phyloP scores from a whole-genome alignment of 2,797 vertebrate genomes.

The Enteromius anoplus region DNA sequence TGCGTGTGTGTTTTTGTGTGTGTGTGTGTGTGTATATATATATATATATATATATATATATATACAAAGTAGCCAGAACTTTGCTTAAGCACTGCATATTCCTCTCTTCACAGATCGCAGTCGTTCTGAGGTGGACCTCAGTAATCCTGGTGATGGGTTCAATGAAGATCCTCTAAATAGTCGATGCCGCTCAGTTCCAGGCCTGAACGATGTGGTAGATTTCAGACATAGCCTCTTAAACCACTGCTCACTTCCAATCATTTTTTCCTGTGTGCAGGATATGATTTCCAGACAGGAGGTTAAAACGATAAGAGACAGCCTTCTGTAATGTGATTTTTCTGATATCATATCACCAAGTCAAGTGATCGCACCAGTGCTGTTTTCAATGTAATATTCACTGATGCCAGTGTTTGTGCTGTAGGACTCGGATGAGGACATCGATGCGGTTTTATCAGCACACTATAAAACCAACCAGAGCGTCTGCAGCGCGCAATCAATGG shows the following conservation, averaged over 20 bases:
- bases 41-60: too few species aligned
- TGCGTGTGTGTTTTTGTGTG: too few species aligned
- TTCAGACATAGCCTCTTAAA: conserved; percentile 2
- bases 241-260: conserved; percentile 9
- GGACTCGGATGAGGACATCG: conserved; percentile 84
- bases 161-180: conserved; percentile 82
- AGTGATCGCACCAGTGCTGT: conserved; percentile 29
- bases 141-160: conserved; percentile 79
- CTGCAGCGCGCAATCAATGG: conserved; percentile 82
- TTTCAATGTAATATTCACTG: conserved; percentile 71
- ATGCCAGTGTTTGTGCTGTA: conserved; percentile 61
- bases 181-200: conserved; percentile 88
- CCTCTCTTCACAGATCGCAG: conserved; percentile 81
- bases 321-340: conserved; percentile 15
- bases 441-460: conserved; percentile 80
- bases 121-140: conserved; percentile 90
- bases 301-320: conserved; percentile 26
- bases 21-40: too few species aligned
- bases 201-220: conserved; percentile 84
- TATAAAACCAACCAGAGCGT: conserved; percentile 73
- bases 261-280: conserved; percentile 3
- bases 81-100: not conserved
- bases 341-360: conserved; percentile 4
- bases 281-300: conserved; percentile 9
- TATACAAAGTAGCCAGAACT: not conserved